Conservation (phyloP, 2,888 invertebrate genomes). For the Nephrotoma guestfalica region DNA sequence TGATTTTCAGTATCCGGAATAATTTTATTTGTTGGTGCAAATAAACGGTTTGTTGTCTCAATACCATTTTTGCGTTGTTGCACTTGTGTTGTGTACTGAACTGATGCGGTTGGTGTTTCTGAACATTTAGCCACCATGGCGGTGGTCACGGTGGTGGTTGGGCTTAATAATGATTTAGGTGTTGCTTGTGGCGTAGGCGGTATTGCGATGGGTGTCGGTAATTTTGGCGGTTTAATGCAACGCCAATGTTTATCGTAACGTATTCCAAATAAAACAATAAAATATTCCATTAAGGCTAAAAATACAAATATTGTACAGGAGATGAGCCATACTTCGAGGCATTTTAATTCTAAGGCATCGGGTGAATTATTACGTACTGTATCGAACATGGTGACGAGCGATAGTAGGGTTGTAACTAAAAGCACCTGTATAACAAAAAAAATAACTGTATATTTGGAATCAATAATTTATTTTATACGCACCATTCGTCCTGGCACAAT, state of each 20-base stretch:
- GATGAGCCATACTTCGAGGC: conserved; percentile 49
- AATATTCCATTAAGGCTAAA: conserved; percentile 46
- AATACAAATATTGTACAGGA: conserved; percentile 50
- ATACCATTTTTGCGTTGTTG: conserved; percentile 18
- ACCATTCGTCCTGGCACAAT: conserved; percentile 48
- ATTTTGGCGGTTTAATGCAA: conserved; percentile 22
- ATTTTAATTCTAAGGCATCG: conserved; percentile 45
- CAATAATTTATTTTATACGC: neutral
- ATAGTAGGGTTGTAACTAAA: conserved; percentile 45
- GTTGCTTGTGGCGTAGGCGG: conserved; percentile 27
- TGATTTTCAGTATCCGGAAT: conserved; percentile 14
- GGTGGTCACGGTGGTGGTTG: conserved; percentile 24
- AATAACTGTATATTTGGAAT: neutral
- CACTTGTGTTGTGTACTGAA: conserved; percentile 10
- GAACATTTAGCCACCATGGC: conserved; percentile 1
- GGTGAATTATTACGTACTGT: conserved; percentile 51
- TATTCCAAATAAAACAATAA: conserved; percentile 47
- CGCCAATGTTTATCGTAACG: conserved; percentile 51
- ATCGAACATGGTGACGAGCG: conserved; percentile 50
- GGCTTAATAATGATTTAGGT: conserved; percentile 34
- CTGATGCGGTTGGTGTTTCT: conserved; percentile 1
- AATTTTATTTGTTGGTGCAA: conserved; percentile 15
- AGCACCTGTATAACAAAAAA: conserved; percentile 28
- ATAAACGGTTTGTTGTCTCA: conserved; percentile 16
- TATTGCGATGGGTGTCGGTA: conserved; percentile 22